Evolutionary conservation across 1,140 invertebrate species (phyloP).

Genomic region (Scylla paramamosain): DNA sequence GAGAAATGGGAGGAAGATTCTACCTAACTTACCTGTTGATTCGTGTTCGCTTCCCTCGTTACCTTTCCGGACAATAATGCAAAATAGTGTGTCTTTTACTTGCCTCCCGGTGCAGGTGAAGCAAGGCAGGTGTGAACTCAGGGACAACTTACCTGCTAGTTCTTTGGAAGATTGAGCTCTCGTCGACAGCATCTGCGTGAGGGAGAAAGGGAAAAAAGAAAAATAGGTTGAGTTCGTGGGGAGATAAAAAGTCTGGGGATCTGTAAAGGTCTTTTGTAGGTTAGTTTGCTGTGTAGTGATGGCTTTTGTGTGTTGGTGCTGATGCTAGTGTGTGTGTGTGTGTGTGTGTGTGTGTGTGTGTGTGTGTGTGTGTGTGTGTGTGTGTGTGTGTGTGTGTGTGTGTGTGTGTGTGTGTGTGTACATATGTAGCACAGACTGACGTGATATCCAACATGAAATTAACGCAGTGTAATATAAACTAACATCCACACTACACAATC

Average conservation of each 20-base stretch:
- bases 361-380: not conserved
- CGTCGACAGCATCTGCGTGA: constrained; percentile 41
- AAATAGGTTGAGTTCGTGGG: too few species aligned
- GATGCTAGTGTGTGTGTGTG: not conserved
- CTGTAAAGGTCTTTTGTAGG: too few species aligned
- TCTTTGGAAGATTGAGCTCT: constrained; percentile 53
- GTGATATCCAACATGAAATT: too few species aligned
- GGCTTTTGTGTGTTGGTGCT: not conserved
- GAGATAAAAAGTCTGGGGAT: too few species aligned
- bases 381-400: not conserved
- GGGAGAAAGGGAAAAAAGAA: not conserved
- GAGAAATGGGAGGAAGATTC: not conserved
- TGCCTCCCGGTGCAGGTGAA: not conserved
- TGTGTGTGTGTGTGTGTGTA: not conserved
- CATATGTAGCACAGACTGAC: too few species aligned
- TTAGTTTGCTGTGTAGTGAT: too few species aligned
- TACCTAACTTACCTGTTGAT: too few species aligned
- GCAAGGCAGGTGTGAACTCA: not conserved
- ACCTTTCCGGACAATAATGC: too few species aligned
- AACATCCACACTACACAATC: not conserved
- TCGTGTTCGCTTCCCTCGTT: too few species aligned
- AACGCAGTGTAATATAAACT: too few species aligned
- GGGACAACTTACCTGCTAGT: not conserved
- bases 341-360: not conserved
- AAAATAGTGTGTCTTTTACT: too few species aligned